A percentile compares a stretch with the other conserved stretches of the same genome.
phyloP scores from a whole-genome alignment of 2,888 invertebrate species.

The Diabrotica balteata region DNA sequence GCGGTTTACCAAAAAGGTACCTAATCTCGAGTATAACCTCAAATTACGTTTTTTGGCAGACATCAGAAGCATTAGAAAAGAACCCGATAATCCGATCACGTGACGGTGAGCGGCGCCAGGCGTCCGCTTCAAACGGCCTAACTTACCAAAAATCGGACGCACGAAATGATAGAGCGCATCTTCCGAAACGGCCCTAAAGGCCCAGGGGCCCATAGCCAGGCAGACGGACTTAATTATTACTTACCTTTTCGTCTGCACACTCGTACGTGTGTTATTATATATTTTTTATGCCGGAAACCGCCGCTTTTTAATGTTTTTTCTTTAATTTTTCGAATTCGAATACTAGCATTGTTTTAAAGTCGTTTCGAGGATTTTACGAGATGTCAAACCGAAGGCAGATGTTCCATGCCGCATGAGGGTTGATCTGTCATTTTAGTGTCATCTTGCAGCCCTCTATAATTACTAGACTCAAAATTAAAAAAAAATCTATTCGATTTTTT shows the following conservation, averaged over 20 bases:
- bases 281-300: conserved; percentile 61
- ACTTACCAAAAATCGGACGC: conserved; percentile 50
- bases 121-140: conserved; percentile 17
- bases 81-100: conserved; percentile 14
- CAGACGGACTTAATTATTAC: conserved; percentile 57
- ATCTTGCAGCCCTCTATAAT: background rate
- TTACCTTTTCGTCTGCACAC: conserved; percentile 48
- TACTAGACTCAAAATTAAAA: background rate
- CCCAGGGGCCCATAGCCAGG: conserved; percentile 47
- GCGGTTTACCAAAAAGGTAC: conserved; percentile 18
- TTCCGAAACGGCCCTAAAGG: conserved; percentile 31
- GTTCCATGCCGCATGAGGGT: conserved; percentile 10
- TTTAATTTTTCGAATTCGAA: conserved; percentile 19
- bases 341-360: conserved; percentile 16
- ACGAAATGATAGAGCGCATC: conserved; percentile 57
- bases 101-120: conserved; percentile 21
- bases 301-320: conserved; percentile 19
- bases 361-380: conserved; percentile 10
- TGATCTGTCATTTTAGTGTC: conserved; percentile 22
- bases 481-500: too few species aligned
- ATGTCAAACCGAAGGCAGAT: conserved; percentile 24
- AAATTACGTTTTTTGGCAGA: conserved; percentile 27
- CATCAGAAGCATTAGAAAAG: conserved; percentile 26
- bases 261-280: conserved; percentile 59
- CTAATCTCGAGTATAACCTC: conserved; percentile 10